A percentile compares a stretch with the other conserved stretches of the same genome.
Evolutionary conservation across 2,797 vertebrate genomes (phyloP).

Genomic region (Tokudaia muenninki): DNA sequence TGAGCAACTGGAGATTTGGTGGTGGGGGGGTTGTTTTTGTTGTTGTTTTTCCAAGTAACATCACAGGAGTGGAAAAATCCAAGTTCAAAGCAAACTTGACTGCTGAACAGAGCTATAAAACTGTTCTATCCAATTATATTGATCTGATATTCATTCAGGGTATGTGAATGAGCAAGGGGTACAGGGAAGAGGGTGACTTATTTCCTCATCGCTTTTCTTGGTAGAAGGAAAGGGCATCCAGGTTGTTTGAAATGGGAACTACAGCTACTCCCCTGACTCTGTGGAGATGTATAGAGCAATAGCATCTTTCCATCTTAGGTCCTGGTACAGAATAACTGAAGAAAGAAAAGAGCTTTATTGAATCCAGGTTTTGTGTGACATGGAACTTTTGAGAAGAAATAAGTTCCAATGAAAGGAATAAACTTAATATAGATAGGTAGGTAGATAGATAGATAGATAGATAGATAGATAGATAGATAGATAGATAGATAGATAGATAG

Average conservation of each 20-base stretch:
- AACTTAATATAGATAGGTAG: background rate
- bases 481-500: too few species aligned
- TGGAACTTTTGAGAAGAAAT: background rate
- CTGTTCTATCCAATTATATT: background rate
- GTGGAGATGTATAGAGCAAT: background rate
- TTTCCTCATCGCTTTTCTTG: background rate
- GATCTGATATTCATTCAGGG: background rate
- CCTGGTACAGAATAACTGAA: background rate
- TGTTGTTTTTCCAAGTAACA: conserved; percentile 27
- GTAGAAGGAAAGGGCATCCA: conserved; percentile 19
- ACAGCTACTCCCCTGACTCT: background rate
- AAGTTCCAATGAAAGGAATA: background rate
- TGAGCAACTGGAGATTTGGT: conserved; percentile 41
- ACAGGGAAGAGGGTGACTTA: background rate
- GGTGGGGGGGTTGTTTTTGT: background rate
- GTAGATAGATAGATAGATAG: too few species aligned
- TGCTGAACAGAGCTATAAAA: background rate
- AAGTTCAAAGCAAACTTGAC: conserved; percentile 27
- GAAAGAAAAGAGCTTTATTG: background rate
- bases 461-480: too few species aligned
- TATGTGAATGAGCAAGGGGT: background rate
- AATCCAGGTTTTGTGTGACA: background rate
- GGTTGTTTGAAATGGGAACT: conserved; percentile 13
- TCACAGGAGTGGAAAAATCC: conserved; percentile 27
- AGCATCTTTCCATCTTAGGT: background rate